Evolutionary conservation across 2,888 invertebrate species (phyloP).

Genomic region (Limnephilus rhombicus): DNA sequence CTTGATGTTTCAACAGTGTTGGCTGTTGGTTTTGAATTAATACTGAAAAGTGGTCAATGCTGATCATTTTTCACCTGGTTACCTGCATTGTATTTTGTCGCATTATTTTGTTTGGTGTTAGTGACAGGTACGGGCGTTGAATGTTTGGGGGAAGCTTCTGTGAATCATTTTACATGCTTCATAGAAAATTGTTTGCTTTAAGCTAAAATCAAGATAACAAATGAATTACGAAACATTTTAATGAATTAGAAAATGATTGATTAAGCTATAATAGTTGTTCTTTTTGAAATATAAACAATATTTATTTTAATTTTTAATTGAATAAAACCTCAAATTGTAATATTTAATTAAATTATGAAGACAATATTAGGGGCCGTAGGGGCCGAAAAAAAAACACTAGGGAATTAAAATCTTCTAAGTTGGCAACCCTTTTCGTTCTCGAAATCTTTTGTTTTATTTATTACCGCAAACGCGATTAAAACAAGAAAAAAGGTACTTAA

Average conservation of each 20-base stretch:
- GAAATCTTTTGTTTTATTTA: no score
- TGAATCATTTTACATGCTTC: neutral
- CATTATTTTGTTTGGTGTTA: slow-evolving; percentile 20
- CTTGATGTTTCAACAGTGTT: neutral
- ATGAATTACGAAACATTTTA: neutral
- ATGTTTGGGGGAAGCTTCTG: neutral
- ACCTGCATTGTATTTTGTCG: neutral
- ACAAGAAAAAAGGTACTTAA: no score
- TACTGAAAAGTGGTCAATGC: neutral
- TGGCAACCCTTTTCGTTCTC: no score
- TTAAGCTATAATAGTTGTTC: no score
- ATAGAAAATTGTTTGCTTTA: neutral
- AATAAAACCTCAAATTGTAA: no score
- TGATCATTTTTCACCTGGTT: neutral
- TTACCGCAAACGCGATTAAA: no score
- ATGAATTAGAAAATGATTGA: no score
- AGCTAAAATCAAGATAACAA: neutral
- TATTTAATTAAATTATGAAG: no score
- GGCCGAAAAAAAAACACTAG: no score
- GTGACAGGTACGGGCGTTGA: neutral
- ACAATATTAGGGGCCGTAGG: no score
- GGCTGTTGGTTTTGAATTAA: neutral
- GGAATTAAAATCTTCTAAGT: no score
- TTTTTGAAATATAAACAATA: neutral
- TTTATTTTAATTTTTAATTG: no score